A percentile compares a stretch with the other conserved stretches of the same genome.
phyloP scores from a whole-genome alignment of 2,113 vertebrate genomes.

The Cyprinus carpio region DNA sequence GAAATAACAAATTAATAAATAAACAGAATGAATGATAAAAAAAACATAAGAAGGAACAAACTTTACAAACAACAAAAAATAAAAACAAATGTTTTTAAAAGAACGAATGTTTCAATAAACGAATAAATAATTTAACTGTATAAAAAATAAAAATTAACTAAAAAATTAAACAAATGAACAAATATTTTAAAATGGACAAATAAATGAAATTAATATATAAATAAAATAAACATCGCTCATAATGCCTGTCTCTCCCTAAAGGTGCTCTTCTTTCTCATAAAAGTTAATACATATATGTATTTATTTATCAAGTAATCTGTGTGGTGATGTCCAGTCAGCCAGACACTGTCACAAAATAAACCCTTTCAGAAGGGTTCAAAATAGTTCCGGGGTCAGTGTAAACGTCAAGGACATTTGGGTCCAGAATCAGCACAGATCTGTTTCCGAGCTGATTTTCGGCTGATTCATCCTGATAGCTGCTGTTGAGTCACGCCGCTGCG shows the following conservation, averaged over 20 bases:
- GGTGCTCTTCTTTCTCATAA: no score
- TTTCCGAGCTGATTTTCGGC: not conserved
- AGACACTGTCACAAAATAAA: not conserved
- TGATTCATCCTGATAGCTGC: constrained; percentile 8
- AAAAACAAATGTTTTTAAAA: no score
- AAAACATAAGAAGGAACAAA: no score
- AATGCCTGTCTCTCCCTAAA: no score
- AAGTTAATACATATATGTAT: not conserved
- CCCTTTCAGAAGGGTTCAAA: not conserved
- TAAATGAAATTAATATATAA: not conserved
- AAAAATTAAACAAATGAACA: not conserved
- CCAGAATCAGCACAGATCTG: not conserved
- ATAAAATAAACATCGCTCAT: no score
- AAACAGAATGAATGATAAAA: no score
- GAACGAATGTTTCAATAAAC: no score
- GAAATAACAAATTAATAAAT: no score
- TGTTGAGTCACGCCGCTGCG: constrained; percentile 19
- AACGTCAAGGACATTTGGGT: not conserved
- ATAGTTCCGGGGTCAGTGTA: not conserved
- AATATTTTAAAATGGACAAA: not conserved
- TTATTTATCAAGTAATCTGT: not conserved
- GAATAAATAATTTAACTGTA: no score
- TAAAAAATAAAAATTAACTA: no score
- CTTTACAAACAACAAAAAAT: no score
- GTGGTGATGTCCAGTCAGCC: not conserved